phyloP scores from a whole-genome alignment of 2,797 vertebrate genomes.

The Chloroceryle inda region DNA sequence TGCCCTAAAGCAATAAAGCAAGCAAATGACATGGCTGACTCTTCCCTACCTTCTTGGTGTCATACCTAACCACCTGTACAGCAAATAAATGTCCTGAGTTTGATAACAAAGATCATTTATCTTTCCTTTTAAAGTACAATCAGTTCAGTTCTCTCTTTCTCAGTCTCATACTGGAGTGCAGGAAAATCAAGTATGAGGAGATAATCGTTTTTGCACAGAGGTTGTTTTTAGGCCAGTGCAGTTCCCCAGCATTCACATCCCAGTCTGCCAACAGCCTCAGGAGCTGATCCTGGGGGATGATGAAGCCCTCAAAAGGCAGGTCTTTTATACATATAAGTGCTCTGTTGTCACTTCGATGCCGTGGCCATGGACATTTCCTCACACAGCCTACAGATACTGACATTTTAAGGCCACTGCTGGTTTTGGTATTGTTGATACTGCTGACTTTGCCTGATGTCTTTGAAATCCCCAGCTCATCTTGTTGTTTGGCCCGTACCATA shows the following conservation, averaged over 20 bases:
- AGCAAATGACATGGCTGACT: background rate
- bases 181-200: background rate
- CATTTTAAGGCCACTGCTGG: background rate
- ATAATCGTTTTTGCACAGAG: background rate
- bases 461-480: background rate
- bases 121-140: background rate
- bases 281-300: background rate
- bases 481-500: background rate
- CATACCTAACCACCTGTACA: background rate
- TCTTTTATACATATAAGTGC: background rate
- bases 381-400: background rate
- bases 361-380: background rate
- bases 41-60: background rate
- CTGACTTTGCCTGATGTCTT: background rate
- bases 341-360: background rate
- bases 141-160: background rate
- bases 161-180: background rate
- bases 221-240: background rate
- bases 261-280: background rate
- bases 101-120: background rate
- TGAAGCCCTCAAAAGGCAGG: background rate
- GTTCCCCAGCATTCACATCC: background rate
- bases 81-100: background rate
- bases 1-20: slow-evolving; percentile 29
- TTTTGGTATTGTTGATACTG: background rate